A percentile compares a stretch with the other conserved stretches of the same genome.
Evolutionary conservation across 2,797 vertebrate species (phyloP).

Genomic region (Rhynchonycteris naso): DNA sequence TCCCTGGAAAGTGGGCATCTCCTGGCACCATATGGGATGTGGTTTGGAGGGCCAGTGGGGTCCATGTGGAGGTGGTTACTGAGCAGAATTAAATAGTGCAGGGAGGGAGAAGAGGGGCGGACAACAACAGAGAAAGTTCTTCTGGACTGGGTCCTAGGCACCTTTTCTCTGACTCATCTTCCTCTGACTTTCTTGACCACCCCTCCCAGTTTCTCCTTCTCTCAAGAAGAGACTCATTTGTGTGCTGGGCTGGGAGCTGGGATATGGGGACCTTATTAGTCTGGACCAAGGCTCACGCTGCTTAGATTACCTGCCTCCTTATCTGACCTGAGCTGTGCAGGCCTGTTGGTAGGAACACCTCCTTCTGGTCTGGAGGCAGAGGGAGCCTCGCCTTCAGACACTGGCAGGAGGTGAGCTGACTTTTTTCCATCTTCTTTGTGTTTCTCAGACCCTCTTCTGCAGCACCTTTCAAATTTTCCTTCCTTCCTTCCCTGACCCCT

Average conservation of each 20-base stretch:
- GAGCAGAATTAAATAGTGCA: constrained; percentile 33
- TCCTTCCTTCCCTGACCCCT: background rate
- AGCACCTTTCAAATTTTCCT: background rate
- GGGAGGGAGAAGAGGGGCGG: background rate
- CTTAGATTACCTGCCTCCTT: background rate
- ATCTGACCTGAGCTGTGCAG: background rate
- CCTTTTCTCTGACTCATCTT: background rate
- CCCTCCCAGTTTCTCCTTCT: background rate
- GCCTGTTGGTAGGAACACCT: constrained; percentile 50
- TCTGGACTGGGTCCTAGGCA: background rate
- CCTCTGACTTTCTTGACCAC: background rate
- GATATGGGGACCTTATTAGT: constrained; percentile 20
- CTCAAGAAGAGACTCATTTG: background rate
- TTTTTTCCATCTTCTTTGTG: background rate
- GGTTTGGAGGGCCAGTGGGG: constrained; percentile 24
- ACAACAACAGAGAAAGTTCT: background rate
- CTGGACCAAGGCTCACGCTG: constrained; percentile 11
- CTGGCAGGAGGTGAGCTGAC: background rate
- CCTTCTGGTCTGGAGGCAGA: constrained; percentile 21
- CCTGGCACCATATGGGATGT: constrained; percentile 59
- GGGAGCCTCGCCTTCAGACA: background rate
- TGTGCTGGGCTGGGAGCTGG: background rate
- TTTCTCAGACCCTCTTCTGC: background rate
- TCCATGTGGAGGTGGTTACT: constrained; percentile 20
- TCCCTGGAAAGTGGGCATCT: constrained; percentile 51